Evolutionary conservation across 2,888 invertebrate species (phyloP).

Genomic region (Bombylius major): DNA sequence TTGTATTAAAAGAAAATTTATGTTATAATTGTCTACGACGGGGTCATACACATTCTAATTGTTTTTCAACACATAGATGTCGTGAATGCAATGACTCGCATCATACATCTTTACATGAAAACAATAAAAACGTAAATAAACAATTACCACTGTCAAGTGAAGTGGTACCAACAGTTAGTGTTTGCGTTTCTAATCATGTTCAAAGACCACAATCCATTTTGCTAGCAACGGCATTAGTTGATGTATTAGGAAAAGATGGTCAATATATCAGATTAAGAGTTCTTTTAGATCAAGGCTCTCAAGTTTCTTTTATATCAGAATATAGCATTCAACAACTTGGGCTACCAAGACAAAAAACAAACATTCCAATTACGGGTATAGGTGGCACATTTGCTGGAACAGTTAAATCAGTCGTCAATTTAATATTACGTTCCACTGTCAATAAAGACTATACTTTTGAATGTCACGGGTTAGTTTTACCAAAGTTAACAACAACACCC

Average conservation of each 20-base stretch:
- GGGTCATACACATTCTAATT: background rate
- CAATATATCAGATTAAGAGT: background rate
- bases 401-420: background rate
- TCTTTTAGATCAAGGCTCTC: background rate
- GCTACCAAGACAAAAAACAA: background rate
- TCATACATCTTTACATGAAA: background rate
- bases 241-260: background rate
- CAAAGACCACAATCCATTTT: background rate
- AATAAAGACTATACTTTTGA: too few species aligned
- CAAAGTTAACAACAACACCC: background rate
- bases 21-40: background rate
- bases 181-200: background rate
- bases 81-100: background rate
- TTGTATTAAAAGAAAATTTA: background rate
- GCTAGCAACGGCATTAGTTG: background rate
- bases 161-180: background rate
- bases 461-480: background rate
- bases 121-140: too few species aligned
- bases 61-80: background rate
- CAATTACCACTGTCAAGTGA: background rate
- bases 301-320: background rate
- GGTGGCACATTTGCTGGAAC: background rate
- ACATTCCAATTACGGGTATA: background rate
- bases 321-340: background rate
- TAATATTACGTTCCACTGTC: background rate